These are phyloP conservation scores for Rhinoderma darwinii DNA, from an alignment of 2,113 vertebrate genomes.

Conservation along the genomic window DNA sequence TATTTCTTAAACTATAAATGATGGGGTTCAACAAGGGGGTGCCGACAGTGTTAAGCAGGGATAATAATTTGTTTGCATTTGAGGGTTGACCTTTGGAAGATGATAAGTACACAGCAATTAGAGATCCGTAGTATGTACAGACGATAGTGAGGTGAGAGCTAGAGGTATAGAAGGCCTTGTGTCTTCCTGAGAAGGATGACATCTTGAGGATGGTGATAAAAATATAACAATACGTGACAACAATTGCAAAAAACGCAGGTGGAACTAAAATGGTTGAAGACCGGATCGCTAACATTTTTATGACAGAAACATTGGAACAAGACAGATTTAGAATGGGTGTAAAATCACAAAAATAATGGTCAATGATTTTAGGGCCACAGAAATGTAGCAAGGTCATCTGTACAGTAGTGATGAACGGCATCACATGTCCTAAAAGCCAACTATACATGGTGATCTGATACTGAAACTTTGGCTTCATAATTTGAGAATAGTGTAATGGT, in stretches of 20 bases:
- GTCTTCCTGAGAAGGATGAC: neutral
- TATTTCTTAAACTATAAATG: constrained; percentile 66
- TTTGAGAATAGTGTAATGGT: constrained; percentile 35
- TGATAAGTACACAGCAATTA: neutral
- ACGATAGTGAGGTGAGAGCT: constrained; percentile 29
- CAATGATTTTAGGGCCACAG: constrained; percentile 6
- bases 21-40: constrained; percentile 62
- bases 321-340: constrained; percentile 50
- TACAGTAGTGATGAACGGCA: neutral
- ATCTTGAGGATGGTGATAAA: constrained; percentile 1
- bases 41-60: neutral
- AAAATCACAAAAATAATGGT: constrained; percentile 55
- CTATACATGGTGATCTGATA: neutral
- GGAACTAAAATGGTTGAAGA: constrained; percentile 40
- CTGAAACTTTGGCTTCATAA: neutral
- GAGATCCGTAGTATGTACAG: constrained; percentile 6
- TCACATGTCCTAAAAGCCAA: neutral
- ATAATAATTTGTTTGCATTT: neutral
- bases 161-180: constrained; percentile 46
- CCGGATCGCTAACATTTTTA: neutral
- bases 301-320: constrained; percentile 50
- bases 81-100: neutral
- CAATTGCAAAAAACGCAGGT: constrained; percentile 30
- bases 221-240: neutral
- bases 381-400: neutral